Percentiles rank a stretch among this genome's conserved stretches.
Conservation (phyloP, 2,797 vertebrate genomes). For the Sebastes glaucus region DNA sequence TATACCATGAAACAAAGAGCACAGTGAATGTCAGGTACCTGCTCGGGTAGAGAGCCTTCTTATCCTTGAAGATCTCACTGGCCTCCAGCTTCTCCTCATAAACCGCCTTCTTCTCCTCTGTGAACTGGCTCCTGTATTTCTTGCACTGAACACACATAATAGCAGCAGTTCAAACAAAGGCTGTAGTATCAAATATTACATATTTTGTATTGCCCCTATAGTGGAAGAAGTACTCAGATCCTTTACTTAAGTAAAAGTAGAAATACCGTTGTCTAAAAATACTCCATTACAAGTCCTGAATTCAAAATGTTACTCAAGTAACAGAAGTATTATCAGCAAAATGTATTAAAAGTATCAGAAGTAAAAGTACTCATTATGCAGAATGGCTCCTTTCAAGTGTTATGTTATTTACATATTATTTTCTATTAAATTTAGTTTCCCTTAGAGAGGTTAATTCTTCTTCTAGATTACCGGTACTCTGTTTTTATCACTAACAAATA, state of each 20-base stretch:
- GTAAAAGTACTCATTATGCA: too few species aligned
- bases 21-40: conserved; percentile 81
- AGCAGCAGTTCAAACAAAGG: neutral
- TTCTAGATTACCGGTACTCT: too few species aligned
- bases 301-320: too few species aligned
- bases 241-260: too few species aligned
- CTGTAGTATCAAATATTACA: neutral
- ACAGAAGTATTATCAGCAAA: neutral
- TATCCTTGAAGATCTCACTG: conserved; percentile 97
- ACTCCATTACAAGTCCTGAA: too few species aligned
- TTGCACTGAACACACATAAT: conserved; percentile 88
- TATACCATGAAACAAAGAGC: neutral
- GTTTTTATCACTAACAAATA: too few species aligned
- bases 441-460: too few species aligned
- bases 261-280: too few species aligned
- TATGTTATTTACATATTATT: too few species aligned
- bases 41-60: conserved; percentile 95
- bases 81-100: conserved; percentile 98
- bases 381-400: too few species aligned
- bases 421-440: fast-evolving
- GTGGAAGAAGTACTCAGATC: too few species aligned
- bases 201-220: neutral
- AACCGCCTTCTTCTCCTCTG: conserved; percentile 92
- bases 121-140: conserved; percentile 95
- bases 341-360: too few species aligned